phyloP scores from a whole-genome alignment of 2,113 vertebrate species.

The Austrofundulus limnaeus region DNA sequence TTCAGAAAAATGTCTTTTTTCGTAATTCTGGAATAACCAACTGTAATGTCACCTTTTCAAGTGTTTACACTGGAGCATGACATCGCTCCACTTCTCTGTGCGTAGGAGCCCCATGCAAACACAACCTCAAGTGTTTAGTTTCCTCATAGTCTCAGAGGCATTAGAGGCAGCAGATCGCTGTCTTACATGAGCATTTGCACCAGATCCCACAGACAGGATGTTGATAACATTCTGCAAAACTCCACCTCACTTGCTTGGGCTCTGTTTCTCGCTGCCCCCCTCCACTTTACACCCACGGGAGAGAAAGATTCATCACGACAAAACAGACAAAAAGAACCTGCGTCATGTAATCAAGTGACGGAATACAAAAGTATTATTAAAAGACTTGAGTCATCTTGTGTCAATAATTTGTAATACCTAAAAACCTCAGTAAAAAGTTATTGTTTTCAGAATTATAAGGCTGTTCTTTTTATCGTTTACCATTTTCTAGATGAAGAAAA shows the following conservation, averaged over 20 bases:
- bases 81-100: not conserved
- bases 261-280: conserved; percentile 10
- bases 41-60: not conserved
- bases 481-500: not conserved
- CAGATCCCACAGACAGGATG: conserved; percentile 67
- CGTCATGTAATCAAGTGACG: conserved; percentile 9
- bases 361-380: not conserved
- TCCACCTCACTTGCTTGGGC: conserved; percentile 23
- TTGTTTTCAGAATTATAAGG: too few relatives aligned
- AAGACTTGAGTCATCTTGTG: conserved; percentile 40
- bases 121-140: conserved; percentile 10
- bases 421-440: not conserved
- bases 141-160: conserved; percentile 24
- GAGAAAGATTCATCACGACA: conserved; percentile 1
- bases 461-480: too few relatives aligned
- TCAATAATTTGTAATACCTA: conserved; percentile 14
- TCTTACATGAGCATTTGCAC: conserved; percentile 51
- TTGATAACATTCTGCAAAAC: conserved; percentile 60
- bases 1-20: not conserved
- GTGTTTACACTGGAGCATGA: not conserved
- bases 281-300: conserved; percentile 26
- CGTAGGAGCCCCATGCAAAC: conserved; percentile 17
- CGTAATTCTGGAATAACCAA: not conserved
- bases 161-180: conserved; percentile 40
- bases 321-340: not conserved